A percentile compares a stretch with the other conserved stretches of the same genome.
phyloP scores from a whole-genome alignment of 1,140 invertebrate species.

The Drosophila tani region DNA sequence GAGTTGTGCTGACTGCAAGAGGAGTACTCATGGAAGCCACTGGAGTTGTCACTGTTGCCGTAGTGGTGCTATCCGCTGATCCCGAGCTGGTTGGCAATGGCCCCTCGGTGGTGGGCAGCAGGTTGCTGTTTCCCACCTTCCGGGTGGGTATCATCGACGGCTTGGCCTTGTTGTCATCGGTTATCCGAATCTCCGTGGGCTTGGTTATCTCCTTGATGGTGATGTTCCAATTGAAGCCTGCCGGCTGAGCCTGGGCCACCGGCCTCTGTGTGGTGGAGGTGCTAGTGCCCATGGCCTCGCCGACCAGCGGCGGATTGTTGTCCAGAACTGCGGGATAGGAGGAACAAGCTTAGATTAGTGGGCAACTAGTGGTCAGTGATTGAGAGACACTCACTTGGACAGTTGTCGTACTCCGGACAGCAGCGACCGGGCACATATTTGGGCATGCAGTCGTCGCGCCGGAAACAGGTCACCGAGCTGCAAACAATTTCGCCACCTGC shows the following conservation, averaged over 20 bases:
- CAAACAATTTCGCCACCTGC: constrained; percentile 90
- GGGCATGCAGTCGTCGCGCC: constrained; percentile 90
- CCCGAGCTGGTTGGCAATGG: constrained; percentile 3
- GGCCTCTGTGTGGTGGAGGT: constrained; percentile 48
- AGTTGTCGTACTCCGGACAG: constrained; percentile 92
- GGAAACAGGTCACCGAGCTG: constrained; percentile 90
- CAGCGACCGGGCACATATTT: constrained; percentile 89
- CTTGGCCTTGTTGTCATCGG: constrained; percentile 79
- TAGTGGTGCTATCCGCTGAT: constrained; percentile 11
- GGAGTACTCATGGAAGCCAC: background rate
- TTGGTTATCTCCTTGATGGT: constrained; percentile 85
- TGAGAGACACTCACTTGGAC: constrained; percentile 87
- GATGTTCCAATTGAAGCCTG: constrained; percentile 78
- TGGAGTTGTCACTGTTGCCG: constrained; percentile 26
- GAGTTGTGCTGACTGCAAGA: background rate
- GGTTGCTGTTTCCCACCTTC: constrained; percentile 31
- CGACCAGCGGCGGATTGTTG: constrained; percentile 64
- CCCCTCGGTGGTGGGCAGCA: constrained; percentile 35
- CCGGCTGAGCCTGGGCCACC: constrained; percentile 36
- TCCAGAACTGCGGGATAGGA: constrained; percentile 52
- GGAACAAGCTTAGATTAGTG: background rate
- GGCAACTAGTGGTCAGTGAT: background rate
- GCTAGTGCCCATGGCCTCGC: constrained; percentile 36
- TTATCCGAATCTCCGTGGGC: constrained; percentile 82
- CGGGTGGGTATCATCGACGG: constrained; percentile 62